Percentiles rank a stretch among this genome's conserved stretches.
These are phyloP conservation scores for Zoroaster sp. DNA, from an alignment of 53 echinoderm and acorn worm species.

Conservation along the genomic window DNA sequence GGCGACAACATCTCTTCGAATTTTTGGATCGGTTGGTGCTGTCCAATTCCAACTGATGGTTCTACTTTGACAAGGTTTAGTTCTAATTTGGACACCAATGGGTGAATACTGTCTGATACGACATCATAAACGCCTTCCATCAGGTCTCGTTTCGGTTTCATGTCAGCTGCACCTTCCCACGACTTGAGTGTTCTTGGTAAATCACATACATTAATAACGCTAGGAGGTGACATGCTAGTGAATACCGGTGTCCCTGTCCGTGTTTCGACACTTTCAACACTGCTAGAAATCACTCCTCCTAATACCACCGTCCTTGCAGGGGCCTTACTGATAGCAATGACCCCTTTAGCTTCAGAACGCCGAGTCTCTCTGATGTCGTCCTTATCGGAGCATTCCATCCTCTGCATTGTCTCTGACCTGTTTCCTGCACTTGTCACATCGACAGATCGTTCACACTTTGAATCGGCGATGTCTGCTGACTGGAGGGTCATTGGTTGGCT, in stretches of 20 bases:
- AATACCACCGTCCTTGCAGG: not conserved
- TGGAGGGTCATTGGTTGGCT: not conserved
- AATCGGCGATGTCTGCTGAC: not conserved
- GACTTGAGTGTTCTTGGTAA: slow-evolving; percentile 35
- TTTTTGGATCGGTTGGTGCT: not conserved
- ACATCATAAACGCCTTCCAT: not conserved
- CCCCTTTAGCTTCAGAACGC: not conserved
- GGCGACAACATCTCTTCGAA: not conserved
- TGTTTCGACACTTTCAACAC: not conserved
- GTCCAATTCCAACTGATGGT: not conserved
- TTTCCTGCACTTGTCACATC: not conserved
- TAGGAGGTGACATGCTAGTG: not conserved
- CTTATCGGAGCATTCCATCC: not conserved
- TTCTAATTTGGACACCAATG: slow-evolving; percentile 13
- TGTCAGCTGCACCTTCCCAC: not conserved
- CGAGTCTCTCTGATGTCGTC: not conserved
- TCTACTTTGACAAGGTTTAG: not conserved
- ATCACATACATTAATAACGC: not conserved
- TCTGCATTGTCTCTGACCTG: not conserved
- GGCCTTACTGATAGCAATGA: not conserved
- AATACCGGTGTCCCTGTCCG: not conserved
- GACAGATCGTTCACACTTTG: not conserved
- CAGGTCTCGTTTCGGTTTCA: not conserved
- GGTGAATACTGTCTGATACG: slow-evolving; percentile 17
- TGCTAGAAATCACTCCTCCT: slow-evolving; percentile 23